A percentile compares a stretch with the other conserved stretches of the same genome.
Conservation (phyloP, 92 coral and sea anemone species). For the Plumapathes pennacea region DNA sequence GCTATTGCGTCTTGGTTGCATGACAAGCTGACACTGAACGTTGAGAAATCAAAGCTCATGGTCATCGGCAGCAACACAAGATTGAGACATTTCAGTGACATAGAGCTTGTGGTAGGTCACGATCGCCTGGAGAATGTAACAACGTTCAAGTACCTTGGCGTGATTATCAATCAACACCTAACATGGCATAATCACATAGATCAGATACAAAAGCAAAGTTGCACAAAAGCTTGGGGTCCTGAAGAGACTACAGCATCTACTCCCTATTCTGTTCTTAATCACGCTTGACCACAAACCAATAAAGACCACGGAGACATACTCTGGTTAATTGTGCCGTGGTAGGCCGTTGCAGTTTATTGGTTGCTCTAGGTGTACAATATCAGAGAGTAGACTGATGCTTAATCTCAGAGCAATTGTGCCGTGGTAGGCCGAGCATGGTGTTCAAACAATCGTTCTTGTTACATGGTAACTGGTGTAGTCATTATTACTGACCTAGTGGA, state of each 20-base stretch:
- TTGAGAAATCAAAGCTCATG: constrained; percentile 21
- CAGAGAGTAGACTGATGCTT: too few species aligned
- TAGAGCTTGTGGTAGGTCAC: constrained; percentile 11
- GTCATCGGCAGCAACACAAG: constrained; percentile 13
- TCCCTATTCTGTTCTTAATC: too few species aligned
- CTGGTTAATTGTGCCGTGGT: too few species aligned
- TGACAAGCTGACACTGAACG: constrained; percentile 22
- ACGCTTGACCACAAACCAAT: too few species aligned
- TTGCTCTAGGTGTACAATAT: too few species aligned
- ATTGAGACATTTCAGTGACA: constrained; percentile 5
- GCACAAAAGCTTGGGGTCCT: constrained; percentile 13
- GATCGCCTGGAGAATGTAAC: constrained; percentile 12
- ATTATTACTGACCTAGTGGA: too few species aligned
- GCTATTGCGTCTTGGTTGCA: constrained; percentile 21
- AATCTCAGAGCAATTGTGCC: too few species aligned
- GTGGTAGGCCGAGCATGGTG: too few species aligned
- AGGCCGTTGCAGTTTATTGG: too few species aligned
- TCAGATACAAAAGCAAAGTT: constrained; percentile 9
- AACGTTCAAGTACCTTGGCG: constrained; percentile 8
- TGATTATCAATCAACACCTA: constrained; percentile 17
- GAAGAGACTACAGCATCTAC: not conserved
- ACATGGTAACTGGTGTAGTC: too few species aligned
- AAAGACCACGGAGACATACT: too few species aligned
- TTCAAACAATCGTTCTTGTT: too few species aligned
- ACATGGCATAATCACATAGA: constrained; percentile 28